phyloP scores from a whole-genome alignment of 2,888 invertebrate genomes.

The Pristionchus japonicus region DNA sequence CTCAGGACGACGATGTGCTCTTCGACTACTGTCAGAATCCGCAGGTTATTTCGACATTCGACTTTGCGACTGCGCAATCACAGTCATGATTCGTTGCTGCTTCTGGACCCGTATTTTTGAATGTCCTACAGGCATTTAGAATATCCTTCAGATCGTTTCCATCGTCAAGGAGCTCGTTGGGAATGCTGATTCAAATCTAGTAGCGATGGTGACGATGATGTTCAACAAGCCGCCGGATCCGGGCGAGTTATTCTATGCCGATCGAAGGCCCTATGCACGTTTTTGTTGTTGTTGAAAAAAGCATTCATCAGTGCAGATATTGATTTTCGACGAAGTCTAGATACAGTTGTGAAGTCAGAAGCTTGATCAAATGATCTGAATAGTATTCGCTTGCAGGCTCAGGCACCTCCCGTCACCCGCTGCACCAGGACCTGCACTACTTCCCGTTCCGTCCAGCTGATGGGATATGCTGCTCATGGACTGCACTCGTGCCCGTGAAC shows the following conservation, averaged over 20 bases:
- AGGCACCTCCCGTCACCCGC: slow-evolving; percentile 77
- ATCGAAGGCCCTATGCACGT: too few relatives aligned
- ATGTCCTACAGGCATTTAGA: too few relatives aligned
- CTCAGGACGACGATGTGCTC: slow-evolving; percentile 84
- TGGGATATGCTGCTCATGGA: slow-evolving; percentile 87
- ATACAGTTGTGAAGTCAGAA: too few relatives aligned
- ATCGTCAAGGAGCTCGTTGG: slow-evolving; percentile 83
- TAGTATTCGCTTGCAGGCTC: slow-evolving; percentile 64
- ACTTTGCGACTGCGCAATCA: too few relatives aligned
- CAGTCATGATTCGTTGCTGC: too few relatives aligned
- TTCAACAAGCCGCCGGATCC: slow-evolving; percentile 89
- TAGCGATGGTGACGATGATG: slow-evolving; percentile 87
- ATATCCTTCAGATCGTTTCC: slow-evolving; percentile 82
- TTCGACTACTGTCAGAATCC: slow-evolving; percentile 82
- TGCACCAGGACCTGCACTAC: slow-evolving; percentile 86
- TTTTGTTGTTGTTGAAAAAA: too few relatives aligned
- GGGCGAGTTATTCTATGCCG: too few relatives aligned
- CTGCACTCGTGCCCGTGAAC: slow-evolving; percentile 86
- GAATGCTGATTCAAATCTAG: slow-evolving; percentile 79
- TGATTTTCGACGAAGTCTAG: too few relatives aligned
- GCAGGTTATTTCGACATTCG: slow-evolving; percentile 76
- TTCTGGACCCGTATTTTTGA: too few relatives aligned
- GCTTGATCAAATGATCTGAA: neutral
- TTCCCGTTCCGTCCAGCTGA: slow-evolving; percentile 88
- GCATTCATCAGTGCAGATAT: too few relatives aligned